A percentile compares a stretch with the other conserved stretches of the same genome.
phyloP scores from a whole-genome alignment of 2,113 vertebrate species.

The Ranitomeya variabilis region DNA sequence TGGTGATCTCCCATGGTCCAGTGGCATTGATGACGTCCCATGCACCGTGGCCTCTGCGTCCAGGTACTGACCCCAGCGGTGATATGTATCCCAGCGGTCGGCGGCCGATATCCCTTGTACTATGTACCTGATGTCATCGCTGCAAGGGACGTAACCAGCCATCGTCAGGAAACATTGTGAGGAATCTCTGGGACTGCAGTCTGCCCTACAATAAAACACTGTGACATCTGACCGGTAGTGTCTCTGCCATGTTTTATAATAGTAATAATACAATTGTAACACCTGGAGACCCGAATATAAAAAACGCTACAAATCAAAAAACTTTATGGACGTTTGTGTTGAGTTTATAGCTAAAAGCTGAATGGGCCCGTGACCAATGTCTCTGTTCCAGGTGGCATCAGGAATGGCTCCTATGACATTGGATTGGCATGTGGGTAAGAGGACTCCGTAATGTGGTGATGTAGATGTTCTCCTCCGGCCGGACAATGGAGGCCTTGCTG shows the following conservation, averaged over 20 bases:
- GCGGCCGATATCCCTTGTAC: too few relatives aligned
- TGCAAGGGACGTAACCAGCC: too few relatives aligned
- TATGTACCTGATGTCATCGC: too few relatives aligned
- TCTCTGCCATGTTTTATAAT: not conserved
- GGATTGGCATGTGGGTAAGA: constrained; percentile 94
- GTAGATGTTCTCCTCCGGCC: too few relatives aligned
- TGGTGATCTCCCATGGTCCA: too few relatives aligned
- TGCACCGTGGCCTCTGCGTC: too few relatives aligned
- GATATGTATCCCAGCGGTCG: too few relatives aligned
- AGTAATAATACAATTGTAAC: not conserved
- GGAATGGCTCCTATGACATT: constrained; percentile 85
- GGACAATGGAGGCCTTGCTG: too few relatives aligned
- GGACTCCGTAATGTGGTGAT: not conserved
- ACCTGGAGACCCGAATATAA: not conserved
- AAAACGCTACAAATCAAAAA: not conserved
- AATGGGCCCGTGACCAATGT: not conserved
- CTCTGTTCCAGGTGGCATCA: constrained; percentile 85
- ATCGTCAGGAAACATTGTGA: too few relatives aligned
- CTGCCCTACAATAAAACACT: not conserved
- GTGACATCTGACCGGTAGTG: not conserved
- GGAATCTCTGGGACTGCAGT: too few relatives aligned
- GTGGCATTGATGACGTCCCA: too few relatives aligned
- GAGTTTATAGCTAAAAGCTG: not conserved
- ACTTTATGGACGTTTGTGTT: not conserved
- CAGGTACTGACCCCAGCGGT: too few relatives aligned